Base-by-base conservation (phyloP, 2,888 invertebrate species). In the Ichneumoninae sp. region DNA sequence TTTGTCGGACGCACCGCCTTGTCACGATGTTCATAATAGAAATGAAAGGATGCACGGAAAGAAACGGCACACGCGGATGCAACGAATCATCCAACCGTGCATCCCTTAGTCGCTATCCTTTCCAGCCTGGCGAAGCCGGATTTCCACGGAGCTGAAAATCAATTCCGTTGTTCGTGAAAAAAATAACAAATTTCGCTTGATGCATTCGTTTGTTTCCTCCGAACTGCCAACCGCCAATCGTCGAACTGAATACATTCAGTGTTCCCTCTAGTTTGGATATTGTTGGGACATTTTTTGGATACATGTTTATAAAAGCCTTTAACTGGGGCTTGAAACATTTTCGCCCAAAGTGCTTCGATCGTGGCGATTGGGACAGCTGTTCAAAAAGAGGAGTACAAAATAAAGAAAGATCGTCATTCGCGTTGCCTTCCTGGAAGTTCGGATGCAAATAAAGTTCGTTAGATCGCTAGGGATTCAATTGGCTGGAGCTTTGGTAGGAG, bases 391-490 rank as follows among this genome's bases (percentile, higher is more conserved):
- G 54, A 54, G 8, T 54, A 22, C 54, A 36, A 52, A 13, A 57
- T 54, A 72, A 16, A 65, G n/a, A 19, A 16, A 40, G n/a, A 19
- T 16, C 22, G 7, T 22, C 6, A 40, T 40, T 50, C 19, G 50
- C n/a, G 57, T 13, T 70, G 26, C 10, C n/a, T 30, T 33, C 19
- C 52, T 36, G 65, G n/a, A 71, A 71, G 65, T 36, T 50, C 13
- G 22, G 40, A 47, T 57, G 72, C 57, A 57, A 72, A 80, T 44
- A 54, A 10, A 19, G 16, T 54, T 72, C 68, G 66, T 66, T 36
- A 80, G 54, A 19, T 66, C 52, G 62, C 50, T 54, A 66, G 65
- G 54, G 66, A 72, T 54, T 72, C 54, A 54, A 80, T 66, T 79
- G 52, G 52, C 54, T 40, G 10, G 10, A 66, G 36, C 13, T 26